These are phyloP conservation scores for Mythimna pallens DNA, from an alignment of 2,888 invertebrate genomes.

Conservation along the genomic window DNA sequence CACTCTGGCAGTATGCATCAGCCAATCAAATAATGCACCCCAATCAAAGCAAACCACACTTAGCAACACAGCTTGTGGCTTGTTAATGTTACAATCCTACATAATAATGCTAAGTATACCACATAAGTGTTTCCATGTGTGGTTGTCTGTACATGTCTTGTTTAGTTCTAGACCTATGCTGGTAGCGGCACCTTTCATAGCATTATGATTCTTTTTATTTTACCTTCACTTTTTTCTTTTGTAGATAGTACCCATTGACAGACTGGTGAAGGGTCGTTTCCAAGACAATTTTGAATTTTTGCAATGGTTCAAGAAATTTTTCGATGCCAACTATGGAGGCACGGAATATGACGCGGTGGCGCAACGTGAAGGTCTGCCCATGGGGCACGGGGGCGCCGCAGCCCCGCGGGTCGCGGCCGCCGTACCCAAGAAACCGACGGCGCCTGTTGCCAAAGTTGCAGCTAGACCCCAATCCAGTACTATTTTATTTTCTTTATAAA, in stretches of 20 bases:
- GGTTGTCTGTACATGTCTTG: slow-evolving; percentile 57
- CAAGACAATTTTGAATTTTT: slow-evolving; percentile 99
- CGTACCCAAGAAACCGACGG: slow-evolving; percentile 83
- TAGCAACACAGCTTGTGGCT: slow-evolving; percentile 67
- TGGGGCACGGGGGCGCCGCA: slow-evolving; percentile 94
- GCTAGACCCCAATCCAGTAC: slow-evolving; percentile 92
- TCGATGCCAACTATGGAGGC: slow-evolving; percentile 99
- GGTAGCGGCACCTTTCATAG: slow-evolving; percentile 76
- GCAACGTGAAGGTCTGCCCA: slow-evolving; percentile 95
- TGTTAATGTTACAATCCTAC: slow-evolving; percentile 22
- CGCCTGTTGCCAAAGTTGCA: slow-evolving; percentile 90
- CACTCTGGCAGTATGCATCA: slow-evolving; percentile 86
- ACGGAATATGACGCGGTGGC: slow-evolving; percentile 97
- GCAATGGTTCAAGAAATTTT: slow-evolving; percentile 99
- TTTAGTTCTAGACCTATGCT: slow-evolving; percentile 63
- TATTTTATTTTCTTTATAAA: slow-evolving; percentile 80
- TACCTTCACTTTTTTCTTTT: slow-evolving; percentile 86
- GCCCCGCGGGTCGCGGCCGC: slow-evolving; percentile 86
- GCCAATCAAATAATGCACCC: slow-evolving; percentile 67
- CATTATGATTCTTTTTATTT: slow-evolving; percentile 78
- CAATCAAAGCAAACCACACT: slow-evolving; percentile 67
- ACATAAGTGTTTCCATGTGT: slow-evolving; percentile 68
- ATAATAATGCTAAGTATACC: slow-evolving; percentile 33
- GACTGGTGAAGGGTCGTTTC: slow-evolving; percentile 99
- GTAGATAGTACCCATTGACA: slow-evolving; percentile 98